These are phyloP conservation scores for Bimastos eiseni DNA, from an alignment of 2,888 invertebrate genomes.

Conservation along the genomic window DNA sequence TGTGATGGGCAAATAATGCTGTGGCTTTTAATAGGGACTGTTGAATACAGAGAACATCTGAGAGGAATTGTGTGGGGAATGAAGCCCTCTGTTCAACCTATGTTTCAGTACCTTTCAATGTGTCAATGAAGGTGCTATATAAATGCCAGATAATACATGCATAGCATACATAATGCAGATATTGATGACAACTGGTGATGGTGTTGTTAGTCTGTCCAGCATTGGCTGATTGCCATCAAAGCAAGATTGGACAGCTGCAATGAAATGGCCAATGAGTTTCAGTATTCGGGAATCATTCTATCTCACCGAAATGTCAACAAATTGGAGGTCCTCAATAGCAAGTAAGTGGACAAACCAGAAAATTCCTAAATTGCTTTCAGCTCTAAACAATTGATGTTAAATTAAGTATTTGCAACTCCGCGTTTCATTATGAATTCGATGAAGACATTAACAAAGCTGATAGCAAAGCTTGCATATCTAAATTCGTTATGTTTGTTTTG, in stretches of 20 bases:
- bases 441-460: no score
- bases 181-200: not conserved
- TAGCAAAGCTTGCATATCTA: no score
- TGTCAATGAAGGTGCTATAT: not conserved
- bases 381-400: not conserved
- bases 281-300: slow-evolving; percentile 33
- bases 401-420: no score
- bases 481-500: no score
- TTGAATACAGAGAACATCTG: not conserved
- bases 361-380: not conserved
- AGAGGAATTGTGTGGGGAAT: not conserved
- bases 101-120: not conserved
- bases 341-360: slow-evolving; percentile 9
- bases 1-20: not conserved
- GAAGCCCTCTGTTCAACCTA: not conserved
- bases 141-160: not conserved
- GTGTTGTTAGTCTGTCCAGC: slow-evolving; percentile 17
- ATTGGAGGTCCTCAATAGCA: slow-evolving; percentile 32
- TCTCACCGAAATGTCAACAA: slow-evolving; percentile 35
- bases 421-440: no score
- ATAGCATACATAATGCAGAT: not conserved
- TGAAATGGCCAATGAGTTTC: slow-evolving; percentile 33
- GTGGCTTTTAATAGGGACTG: not conserved
- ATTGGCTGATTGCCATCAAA: not conserved
- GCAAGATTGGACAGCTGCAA: slow-evolving; percentile 30